Evolutionary conservation across 1,140 invertebrate genomes (phyloP).

Genomic region (Aplysia californica): DNA sequence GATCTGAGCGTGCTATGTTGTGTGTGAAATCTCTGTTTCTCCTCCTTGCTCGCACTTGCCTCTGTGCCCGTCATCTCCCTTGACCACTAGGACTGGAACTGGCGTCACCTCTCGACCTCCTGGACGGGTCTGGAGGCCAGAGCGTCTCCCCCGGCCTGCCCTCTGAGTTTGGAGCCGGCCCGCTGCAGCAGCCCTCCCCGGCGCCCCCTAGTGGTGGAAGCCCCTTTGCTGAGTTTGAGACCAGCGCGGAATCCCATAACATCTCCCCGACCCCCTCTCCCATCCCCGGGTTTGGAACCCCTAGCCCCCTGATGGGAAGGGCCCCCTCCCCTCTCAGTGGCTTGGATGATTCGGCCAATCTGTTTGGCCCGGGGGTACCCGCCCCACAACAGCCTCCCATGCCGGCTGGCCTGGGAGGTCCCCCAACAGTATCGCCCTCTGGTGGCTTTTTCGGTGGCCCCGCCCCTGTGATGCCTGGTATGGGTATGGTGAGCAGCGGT

Average conservation of each 20-base stretch:
- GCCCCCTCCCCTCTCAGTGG: no score
- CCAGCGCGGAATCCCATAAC: no score
- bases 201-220: no score
- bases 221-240: no score
- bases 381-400: no score
- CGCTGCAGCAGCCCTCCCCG: not conserved
- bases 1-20: no score
- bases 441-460: not conserved
- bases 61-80: not conserved
- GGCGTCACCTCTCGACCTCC: conserved; percentile 7
- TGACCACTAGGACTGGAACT: conserved; percentile 7
- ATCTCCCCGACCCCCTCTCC: not conserved
- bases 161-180: not conserved
- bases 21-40: no score
- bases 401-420: not conserved
- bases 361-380: not conserved
- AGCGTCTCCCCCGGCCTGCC: not conserved
- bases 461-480: not conserved
- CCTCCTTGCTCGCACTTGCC: no score
- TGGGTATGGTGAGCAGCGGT: no score
- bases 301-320: not conserved
- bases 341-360: not conserved
- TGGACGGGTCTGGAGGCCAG: conserved; percentile 11
- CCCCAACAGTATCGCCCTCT: not conserved
- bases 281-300: conserved; percentile 2